Conservation (phyloP, 1,140 invertebrate species). For the Drosophila willistoni region DNA sequence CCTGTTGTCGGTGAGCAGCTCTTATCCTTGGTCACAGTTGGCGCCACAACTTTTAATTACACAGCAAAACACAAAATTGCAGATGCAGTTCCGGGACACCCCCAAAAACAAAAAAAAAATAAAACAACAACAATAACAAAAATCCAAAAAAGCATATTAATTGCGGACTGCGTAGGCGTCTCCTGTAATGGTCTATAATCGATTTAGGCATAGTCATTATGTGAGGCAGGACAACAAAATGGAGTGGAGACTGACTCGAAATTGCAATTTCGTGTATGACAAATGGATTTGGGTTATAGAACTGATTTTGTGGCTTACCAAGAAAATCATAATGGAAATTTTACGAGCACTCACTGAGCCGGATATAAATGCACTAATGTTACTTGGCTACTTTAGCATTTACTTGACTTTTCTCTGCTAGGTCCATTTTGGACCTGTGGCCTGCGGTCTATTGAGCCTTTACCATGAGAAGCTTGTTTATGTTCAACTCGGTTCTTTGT, state of each 20-base stretch:
- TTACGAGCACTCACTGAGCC: background rate
- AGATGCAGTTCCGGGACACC: slow-evolving; percentile 43
- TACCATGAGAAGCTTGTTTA: too few relatives aligned
- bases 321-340: slow-evolving; percentile 7
- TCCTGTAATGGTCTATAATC: slow-evolving; percentile 73
- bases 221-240: slow-evolving; percentile 11
- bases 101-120: slow-evolving; percentile 27
- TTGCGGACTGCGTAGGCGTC: slow-evolving; percentile 63
- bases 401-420: background rate
- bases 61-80: slow-evolving; percentile 71
- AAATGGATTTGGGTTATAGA: slow-evolving; percentile 52
- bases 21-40: slow-evolving; percentile 65
- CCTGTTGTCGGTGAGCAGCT: slow-evolving; percentile 4
- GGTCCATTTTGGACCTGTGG: background rate
- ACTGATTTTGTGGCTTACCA: slow-evolving; percentile 12
- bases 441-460: too few relatives aligned
- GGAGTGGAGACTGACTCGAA: slow-evolving; percentile 26
- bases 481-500: too few relatives aligned
- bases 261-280: slow-evolving; percentile 62
- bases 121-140: slow-evolving; percentile 31
- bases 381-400: background rate
- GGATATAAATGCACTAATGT: background rate
- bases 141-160: slow-evolving; percentile 61
- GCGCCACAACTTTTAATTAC: slow-evolving; percentile 78
- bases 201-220: slow-evolving; percentile 71